phyloP scores from a whole-genome alignment of 2,113 vertebrate species.

The Phrynosoma blainvillii region DNA sequence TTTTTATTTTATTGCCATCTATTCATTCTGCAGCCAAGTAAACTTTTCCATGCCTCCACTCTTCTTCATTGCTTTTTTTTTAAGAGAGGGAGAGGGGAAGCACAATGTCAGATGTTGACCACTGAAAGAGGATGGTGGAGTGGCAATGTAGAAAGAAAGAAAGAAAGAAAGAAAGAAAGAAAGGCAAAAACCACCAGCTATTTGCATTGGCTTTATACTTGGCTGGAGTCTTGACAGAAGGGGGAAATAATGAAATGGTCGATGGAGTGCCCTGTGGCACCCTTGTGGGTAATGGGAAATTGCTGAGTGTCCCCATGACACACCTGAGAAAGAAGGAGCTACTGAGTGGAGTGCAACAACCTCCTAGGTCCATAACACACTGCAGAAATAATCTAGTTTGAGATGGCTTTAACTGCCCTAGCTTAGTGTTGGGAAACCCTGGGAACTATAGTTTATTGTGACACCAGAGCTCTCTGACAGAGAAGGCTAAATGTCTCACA shows the following conservation, averaged over 20 bases:
- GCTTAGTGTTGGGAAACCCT: no score
- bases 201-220: slow-evolving; percentile 63
- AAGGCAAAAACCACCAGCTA: background rate
- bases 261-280: background rate
- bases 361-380: no score
- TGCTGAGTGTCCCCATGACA: no score
- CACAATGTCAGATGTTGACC: background rate
- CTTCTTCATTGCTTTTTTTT: background rate
- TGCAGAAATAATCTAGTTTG: no score
- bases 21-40: slow-evolving; percentile 41
- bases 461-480: no score
- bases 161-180: background rate
- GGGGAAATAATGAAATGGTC: background rate
- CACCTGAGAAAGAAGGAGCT: background rate
- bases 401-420: no score
- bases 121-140: background rate
- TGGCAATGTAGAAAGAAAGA: background rate
- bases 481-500: no score
- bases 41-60: rapidly evolving
- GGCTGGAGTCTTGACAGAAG: background rate
- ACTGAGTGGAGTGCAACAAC: no score
- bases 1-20: slow-evolving; percentile 65
- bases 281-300: background rate
- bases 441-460: no score
- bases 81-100: no score